Percentiles rank a stretch among this genome's conserved stretches.
Conservation (phyloP, 2,797 vertebrate species). For the Microtus californicus region DNA sequence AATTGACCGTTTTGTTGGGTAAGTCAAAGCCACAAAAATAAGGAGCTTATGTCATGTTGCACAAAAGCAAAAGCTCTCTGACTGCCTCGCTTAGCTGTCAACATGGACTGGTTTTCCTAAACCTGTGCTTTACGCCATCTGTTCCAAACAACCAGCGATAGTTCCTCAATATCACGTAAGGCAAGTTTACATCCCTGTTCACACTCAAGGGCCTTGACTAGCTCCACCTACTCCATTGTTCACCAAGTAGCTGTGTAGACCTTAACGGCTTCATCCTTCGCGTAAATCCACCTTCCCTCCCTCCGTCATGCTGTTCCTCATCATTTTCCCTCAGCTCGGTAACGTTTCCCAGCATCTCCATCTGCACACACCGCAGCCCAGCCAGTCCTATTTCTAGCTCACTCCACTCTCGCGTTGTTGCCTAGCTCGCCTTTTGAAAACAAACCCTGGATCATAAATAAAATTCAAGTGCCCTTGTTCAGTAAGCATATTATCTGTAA, state of each 20-base stretch:
- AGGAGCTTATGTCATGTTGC: neutral
- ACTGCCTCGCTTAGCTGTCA: neutral
- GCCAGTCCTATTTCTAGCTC: neutral
- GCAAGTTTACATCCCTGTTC: conserved; percentile 11
- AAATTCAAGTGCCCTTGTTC: conserved; percentile 45
- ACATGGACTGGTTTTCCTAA: conserved; percentile 34
- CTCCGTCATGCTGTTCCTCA: neutral
- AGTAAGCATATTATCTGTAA: neutral
- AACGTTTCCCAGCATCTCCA: neutral
- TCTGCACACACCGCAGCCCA: neutral
- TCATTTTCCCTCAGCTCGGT: neutral
- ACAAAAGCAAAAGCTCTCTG: neutral
- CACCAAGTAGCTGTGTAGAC: neutral
- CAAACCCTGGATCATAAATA: neutral
- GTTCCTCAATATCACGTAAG: neutral
- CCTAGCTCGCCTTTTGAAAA: neutral
- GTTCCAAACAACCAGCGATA: neutral
- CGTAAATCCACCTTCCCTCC: neutral
- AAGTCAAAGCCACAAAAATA: conserved; percentile 35
- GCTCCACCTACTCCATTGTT: neutral
- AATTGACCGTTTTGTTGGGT: conserved; percentile 4
- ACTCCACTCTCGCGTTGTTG: neutral
- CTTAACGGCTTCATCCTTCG: neutral
- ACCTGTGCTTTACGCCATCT: neutral
- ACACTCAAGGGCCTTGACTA: neutral